These are phyloP conservation scores for Gastrophysa polygoni DNA, from an alignment of 2,888 invertebrate genomes.

Conservation along the genomic window DNA sequence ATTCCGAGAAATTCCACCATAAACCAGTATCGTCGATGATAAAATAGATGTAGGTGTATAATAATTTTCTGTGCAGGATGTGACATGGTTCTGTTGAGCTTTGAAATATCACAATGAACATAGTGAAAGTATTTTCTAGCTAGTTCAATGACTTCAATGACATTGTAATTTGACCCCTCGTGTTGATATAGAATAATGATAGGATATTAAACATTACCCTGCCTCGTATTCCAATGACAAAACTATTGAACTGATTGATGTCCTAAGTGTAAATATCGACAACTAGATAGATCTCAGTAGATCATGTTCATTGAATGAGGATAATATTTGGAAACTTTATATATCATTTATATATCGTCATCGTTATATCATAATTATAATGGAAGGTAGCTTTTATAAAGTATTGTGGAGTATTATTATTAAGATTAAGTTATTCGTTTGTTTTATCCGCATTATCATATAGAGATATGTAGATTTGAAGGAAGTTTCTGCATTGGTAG, in stretches of 20 bases:
- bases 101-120: background rate
- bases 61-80: background rate
- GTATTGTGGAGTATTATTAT: constrained; percentile 5
- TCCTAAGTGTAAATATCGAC: constrained; percentile 22
- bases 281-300: constrained; percentile 15
- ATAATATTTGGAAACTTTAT: constrained; percentile 17
- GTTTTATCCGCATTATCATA: constrained; percentile 16
- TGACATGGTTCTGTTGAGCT: background rate
- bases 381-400: constrained; percentile 26
- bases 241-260: constrained; percentile 6
- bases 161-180: too few relatives aligned
- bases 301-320: constrained; percentile 21
- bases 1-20: background rate
- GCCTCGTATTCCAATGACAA: background rate
- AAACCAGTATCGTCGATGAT: background rate
- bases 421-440: background rate
- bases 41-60: background rate
- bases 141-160: background rate
- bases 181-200: background rate
- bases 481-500: constrained; percentile 25
- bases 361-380: too few relatives aligned
- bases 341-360: background rate
- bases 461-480: constrained; percentile 31
- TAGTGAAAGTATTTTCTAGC: background rate
- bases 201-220: background rate